These are phyloP conservation scores for Conchocele bisecta DNA, from an alignment of 2,888 invertebrate genomes.

Conservation along the genomic window DNA sequence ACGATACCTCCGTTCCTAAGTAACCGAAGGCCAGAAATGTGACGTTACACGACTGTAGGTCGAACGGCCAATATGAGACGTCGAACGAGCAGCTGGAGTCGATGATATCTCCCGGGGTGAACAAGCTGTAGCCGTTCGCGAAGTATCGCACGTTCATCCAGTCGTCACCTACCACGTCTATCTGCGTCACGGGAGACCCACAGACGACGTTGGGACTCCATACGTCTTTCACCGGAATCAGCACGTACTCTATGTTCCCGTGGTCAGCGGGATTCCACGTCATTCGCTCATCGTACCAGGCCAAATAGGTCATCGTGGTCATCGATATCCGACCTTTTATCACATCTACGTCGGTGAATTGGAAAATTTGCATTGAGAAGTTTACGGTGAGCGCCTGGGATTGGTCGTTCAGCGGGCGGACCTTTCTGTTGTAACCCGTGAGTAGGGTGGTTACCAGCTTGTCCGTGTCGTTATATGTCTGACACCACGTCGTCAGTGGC, in stretches of 20 bases:
- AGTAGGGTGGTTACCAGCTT: background rate
- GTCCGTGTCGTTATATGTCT: background rate
- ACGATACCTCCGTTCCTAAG: background rate
- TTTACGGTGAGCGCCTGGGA: background rate
- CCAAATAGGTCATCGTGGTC: background rate
- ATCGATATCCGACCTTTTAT: background rate
- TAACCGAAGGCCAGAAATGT: background rate
- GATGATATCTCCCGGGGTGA: no score
- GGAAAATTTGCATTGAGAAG: background rate
- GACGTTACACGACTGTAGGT: background rate
- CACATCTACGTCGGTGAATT: background rate
- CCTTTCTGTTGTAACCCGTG: background rate
- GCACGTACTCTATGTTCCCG: background rate
- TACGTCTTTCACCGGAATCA: background rate
- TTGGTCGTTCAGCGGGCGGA: background rate
- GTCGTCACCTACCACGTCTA: background rate
- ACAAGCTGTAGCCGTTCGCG: background rate
- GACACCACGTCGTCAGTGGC: no score
- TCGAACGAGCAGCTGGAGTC: background rate
- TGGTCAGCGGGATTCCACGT: background rate
- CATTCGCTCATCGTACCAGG: background rate
- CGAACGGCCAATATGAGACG: background rate
- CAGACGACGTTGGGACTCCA: background rate
- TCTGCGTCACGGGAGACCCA: background rate
- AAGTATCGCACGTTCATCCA: background rate